Evolutionary conservation across 2,888 invertebrate species (phyloP).

Genomic region (Dicyrtomina minuta): DNA sequence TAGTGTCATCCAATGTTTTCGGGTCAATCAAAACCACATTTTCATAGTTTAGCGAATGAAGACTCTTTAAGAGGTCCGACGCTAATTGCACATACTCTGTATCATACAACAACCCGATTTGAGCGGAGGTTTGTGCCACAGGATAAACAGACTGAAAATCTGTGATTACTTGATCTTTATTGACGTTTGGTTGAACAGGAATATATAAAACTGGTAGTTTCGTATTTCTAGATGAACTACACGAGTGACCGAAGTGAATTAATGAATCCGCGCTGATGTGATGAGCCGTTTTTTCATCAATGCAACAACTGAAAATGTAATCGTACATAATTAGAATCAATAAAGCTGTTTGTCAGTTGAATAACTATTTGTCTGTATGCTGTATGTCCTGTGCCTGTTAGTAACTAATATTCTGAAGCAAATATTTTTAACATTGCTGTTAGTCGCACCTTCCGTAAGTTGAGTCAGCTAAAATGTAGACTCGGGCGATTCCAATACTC

Average conservation of each 20-base stretch:
- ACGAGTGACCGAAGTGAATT: conserved; percentile 88
- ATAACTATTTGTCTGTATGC: no score
- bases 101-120: conserved; percentile 57
- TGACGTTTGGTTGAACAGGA: conserved; percentile 66
- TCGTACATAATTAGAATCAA: conserved; percentile 1
- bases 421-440: neutral
- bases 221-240: conserved; percentile 71
- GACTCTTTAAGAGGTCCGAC: conserved; percentile 17
- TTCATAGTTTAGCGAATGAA: no score
- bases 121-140: conserved; percentile 41
- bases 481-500: conserved; percentile 61
- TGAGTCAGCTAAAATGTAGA: conserved; percentile 85
- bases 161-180: conserved; percentile 57
- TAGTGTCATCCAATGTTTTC: neutral
- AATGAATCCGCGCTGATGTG: conserved; percentile 82
- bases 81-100: conserved; percentile 56
- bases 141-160: conserved; percentile 41
- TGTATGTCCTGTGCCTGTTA: no score
- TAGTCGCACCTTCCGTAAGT: conserved; percentile 83
- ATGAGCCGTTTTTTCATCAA: conserved; percentile 84
- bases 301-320: conserved; percentile 75
- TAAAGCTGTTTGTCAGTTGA: no score
- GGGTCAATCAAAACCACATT: neutral
- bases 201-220: conserved; percentile 76
- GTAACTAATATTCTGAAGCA: neutral